Conservation (phyloP, 2,888 invertebrate species). For the Ypsolopha sequella region DNA sequence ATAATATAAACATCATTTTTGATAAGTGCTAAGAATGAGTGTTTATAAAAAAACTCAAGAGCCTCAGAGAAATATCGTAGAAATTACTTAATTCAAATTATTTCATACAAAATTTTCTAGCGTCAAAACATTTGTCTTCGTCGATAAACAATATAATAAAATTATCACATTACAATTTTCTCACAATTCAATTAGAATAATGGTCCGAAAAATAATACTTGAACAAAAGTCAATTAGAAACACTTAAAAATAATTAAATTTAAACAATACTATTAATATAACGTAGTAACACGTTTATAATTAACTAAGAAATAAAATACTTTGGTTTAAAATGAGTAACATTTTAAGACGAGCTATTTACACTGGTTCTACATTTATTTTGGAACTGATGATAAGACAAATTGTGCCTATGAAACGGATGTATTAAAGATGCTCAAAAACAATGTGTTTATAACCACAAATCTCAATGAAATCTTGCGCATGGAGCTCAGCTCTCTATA, state of each 20-base stretch:
- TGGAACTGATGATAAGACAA: not conserved
- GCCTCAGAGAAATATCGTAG: not conserved
- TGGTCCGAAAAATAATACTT: slow-evolving; percentile 1
- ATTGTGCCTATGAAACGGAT: not conserved
- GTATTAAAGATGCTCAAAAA: no score
- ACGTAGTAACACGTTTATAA: slow-evolving; percentile 4
- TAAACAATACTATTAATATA: slow-evolving; percentile 17
- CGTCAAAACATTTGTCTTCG: not conserved
- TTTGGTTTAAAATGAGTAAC: slow-evolving; percentile 55
- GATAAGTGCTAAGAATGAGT: slow-evolving; percentile 25
- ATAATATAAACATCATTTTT: slow-evolving; percentile 32
- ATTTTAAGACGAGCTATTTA: slow-evolving; percentile 9
- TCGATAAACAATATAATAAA: not conserved
- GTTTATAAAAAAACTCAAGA: not conserved
- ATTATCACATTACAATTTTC: not conserved
- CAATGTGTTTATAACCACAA: no score
- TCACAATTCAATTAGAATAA: not conserved
- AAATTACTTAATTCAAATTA: no score
- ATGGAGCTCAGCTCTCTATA: no score
- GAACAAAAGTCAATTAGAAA: not conserved
- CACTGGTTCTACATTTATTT: not conserved
- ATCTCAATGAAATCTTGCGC: no score
- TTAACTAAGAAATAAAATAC: slow-evolving; percentile 39
- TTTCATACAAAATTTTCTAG: not conserved
- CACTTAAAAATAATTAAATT: not conserved